Evolutionary conservation across 2,797 vertebrate species (phyloP).

Genomic region (Setipinna tenuifilis): DNA sequence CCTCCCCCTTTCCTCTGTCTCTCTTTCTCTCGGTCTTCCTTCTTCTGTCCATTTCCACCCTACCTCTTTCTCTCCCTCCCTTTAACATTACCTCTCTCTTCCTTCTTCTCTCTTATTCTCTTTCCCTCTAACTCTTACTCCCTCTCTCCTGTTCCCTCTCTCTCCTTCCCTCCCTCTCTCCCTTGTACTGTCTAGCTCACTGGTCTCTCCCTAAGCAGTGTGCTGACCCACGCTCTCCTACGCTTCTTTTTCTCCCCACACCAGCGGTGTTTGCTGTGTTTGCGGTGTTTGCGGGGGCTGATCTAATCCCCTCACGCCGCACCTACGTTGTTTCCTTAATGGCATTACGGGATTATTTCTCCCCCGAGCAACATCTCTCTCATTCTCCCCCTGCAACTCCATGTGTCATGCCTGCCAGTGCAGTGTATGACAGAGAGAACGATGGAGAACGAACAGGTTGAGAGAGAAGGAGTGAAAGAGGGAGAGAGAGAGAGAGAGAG

Average conservation of each 20-base stretch:
- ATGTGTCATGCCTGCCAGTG: not conserved
- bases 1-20: too few relatives aligned
- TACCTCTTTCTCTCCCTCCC: not conserved
- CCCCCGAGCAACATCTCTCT: constrained; percentile 69
- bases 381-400: constrained; percentile 42
- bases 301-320: constrained; percentile 69
- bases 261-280: not conserved
- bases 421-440: not conserved
- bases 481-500: not conserved
- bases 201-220: too few relatives aligned
- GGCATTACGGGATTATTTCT: constrained; percentile 78
- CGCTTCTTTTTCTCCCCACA: too few relatives aligned
- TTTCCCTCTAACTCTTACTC: too few relatives aligned
- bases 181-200: too few relatives aligned
- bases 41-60: not conserved
- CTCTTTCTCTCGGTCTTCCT: too few relatives aligned
- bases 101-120: too few relatives aligned
- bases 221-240: too few relatives aligned
- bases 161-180: too few relatives aligned
- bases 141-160: too few relatives aligned
- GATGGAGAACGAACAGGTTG: not conserved
- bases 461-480: not conserved
- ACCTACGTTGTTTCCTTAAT: constrained; percentile 75
- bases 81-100: too few relatives aligned
- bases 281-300: constrained; percentile 33